Conservation (phyloP, 2,797 vertebrate genomes). For the Brachyalestes nurse region DNA sequence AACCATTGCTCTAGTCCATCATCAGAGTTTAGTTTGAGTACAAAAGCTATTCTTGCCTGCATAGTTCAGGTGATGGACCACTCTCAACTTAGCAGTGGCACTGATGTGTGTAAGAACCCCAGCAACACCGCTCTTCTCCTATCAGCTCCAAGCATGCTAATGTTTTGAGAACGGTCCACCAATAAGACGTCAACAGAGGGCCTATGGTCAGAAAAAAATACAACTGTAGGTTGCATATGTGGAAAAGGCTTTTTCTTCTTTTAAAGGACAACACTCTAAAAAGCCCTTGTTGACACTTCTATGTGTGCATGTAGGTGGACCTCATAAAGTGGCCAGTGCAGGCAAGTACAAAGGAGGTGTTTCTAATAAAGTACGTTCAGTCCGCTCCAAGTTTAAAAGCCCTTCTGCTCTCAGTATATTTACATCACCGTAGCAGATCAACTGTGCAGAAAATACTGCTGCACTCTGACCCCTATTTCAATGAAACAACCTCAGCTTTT, state of each 20-base stretch:
- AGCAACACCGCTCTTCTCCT: neutral
- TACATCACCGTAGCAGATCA: too few species aligned
- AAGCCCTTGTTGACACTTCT: neutral
- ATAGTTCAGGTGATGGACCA: neutral
- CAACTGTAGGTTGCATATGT: neutral
- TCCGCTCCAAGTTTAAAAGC: neutral
- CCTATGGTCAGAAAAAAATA: neutral
- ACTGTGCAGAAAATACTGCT: neutral
- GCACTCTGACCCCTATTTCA: neutral
- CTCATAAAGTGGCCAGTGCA: neutral
- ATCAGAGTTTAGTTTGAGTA: neutral
- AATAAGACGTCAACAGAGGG: neutral
- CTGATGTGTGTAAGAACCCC: neutral
- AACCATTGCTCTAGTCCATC: too few species aligned
- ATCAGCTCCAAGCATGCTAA: neutral
- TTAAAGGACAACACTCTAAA: neutral
- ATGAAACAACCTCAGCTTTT: neutral
- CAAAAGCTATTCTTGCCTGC: neutral
- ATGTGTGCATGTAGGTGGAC: neutral
- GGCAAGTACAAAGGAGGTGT: neutral
- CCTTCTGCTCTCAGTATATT: too few species aligned
- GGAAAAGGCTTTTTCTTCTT: too few species aligned
- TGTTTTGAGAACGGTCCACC: neutral
- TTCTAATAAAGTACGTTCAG: neutral
- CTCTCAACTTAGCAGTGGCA: neutral